Conservation (phyloP, 2,113 vertebrate genomes). For the Pterophyllum scalare region DNA sequence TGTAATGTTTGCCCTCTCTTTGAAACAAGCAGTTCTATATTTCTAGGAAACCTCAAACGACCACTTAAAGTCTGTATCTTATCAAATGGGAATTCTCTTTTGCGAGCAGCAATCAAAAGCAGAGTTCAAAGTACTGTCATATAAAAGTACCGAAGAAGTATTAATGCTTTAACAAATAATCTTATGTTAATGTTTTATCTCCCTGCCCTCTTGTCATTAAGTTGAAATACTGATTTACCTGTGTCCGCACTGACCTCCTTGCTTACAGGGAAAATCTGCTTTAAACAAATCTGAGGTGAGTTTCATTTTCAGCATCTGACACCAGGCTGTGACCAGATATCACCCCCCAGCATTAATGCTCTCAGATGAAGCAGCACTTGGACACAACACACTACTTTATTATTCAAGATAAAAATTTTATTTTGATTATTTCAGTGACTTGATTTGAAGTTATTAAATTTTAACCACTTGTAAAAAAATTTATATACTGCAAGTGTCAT, state of each 20-base stretch:
- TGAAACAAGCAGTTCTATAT: background rate
- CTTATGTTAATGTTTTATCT: slow-evolving; percentile 73
- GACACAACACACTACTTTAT: background rate
- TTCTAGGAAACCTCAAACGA: slow-evolving; percentile 16
- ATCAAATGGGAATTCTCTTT: slow-evolving; percentile 58
- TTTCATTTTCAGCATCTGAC: background rate
- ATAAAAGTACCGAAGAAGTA: slow-evolving; percentile 43
- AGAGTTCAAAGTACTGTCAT: slow-evolving; percentile 73
- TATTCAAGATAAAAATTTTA: background rate
- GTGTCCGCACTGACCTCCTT: slow-evolving; percentile 58
- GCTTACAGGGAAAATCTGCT: slow-evolving; percentile 52
- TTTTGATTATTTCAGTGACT: background rate
- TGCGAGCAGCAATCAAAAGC: slow-evolving; percentile 44
- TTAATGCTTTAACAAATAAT: slow-evolving; percentile 54
- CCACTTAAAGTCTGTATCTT: slow-evolving; percentile 62
- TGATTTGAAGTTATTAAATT: background rate
- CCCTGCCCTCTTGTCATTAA: slow-evolving; percentile 40
- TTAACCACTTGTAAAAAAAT: background rate
- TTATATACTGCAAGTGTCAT: background rate
- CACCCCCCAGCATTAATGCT: background rate
- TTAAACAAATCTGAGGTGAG: background rate
- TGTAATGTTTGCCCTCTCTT: background rate
- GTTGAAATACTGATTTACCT: slow-evolving; percentile 39
- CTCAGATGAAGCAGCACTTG: background rate
- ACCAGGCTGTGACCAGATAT: background rate